phyloP scores from a whole-genome alignment of 2,113 vertebrate species.

The Mungos mungo region DNA sequence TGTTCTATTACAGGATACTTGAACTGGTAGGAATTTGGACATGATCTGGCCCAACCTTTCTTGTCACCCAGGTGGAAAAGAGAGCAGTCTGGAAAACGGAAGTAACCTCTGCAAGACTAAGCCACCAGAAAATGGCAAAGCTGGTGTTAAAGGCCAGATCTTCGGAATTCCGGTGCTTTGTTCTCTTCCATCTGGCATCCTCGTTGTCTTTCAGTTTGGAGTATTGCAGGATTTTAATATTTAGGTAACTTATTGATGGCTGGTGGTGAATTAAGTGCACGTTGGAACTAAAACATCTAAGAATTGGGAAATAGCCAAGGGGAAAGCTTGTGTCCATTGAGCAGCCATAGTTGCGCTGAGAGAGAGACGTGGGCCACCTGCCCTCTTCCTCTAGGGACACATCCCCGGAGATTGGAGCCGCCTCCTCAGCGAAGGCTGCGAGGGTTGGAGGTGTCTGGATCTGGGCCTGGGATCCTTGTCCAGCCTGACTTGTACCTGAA shows the following conservation, averaged over 20 bases:
- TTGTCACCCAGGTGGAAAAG: neutral
- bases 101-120: neutral
- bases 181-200: neutral
- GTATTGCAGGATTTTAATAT: neutral
- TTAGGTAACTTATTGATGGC: neutral
- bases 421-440: neutral
- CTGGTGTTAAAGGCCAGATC: neutral
- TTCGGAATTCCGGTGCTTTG: neutral
- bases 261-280: neutral
- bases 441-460: neutral
- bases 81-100: neutral
- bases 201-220: neutral
- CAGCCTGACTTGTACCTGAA: neutral
- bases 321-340: neutral
- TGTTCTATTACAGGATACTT: neutral
- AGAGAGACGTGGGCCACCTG: accelerated
- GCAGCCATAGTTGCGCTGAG: neutral
- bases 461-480: neutral
- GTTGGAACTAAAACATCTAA: neutral
- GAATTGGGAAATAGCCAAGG: neutral
- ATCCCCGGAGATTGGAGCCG: accelerated
- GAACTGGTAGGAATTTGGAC: neutral
- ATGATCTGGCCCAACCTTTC: neutral
- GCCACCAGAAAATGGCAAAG: neutral
- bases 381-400: accelerated